A percentile compares a stretch with the other conserved stretches of the same genome.
Conservation (phyloP, 2,113 vertebrate genomes). For the Dipodomys stephensi region DNA sequence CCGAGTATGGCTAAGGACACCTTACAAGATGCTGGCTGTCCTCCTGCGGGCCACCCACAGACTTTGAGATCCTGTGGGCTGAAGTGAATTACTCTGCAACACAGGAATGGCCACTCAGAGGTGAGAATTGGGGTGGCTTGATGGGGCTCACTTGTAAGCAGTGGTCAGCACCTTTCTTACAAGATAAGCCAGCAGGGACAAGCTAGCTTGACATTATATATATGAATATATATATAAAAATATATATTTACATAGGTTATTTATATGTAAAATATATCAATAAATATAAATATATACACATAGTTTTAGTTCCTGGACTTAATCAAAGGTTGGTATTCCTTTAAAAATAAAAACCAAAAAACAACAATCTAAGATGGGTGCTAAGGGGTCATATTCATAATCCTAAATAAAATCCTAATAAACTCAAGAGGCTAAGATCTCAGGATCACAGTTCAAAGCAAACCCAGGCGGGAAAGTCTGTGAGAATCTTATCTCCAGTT, state of each 20-base stretch:
- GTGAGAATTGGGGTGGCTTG: not conserved
- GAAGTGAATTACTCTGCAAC: not conserved
- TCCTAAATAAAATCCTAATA: too few relatives aligned
- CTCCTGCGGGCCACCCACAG: conserved; percentile 39
- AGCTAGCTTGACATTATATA: not conserved
- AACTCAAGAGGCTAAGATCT: too few relatives aligned
- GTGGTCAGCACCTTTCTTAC: not conserved
- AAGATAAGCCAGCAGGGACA: not conserved
- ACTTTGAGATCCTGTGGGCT: conserved; percentile 33
- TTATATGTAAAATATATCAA: too few relatives aligned
- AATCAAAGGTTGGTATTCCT: not conserved
- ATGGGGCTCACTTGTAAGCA: not conserved
- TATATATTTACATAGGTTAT: too few relatives aligned
- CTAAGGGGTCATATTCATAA: too few relatives aligned
- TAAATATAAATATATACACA: too few relatives aligned
- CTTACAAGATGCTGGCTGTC: conserved; percentile 6
- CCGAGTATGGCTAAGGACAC: not conserved
- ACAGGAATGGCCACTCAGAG: not conserved
- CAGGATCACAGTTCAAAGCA: too few relatives aligned
- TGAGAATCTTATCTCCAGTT: too few relatives aligned
- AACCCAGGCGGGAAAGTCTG: too few relatives aligned
- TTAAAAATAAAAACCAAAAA: not conserved
- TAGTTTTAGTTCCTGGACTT: not conserved
- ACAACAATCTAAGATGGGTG: too few relatives aligned
- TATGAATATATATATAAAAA: too few relatives aligned